Base-by-base conservation (phyloP, 2,113 vertebrate species). In the Takifugu flavidus region DNA sequence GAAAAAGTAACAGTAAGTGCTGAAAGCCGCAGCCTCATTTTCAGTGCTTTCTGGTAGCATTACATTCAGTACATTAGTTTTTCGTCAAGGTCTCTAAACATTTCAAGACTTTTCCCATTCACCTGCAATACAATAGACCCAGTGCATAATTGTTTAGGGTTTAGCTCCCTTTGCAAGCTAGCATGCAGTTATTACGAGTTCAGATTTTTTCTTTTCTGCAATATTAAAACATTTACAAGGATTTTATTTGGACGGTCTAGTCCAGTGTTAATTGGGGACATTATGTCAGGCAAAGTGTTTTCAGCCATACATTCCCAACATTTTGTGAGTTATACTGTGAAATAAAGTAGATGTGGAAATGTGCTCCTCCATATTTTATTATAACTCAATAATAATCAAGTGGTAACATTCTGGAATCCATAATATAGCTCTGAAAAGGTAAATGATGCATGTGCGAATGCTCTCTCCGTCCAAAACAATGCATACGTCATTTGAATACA, bases 401-500 rank as follows among this genome's bases (percentile, higher is more conserved):
- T 87, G 85, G 78, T 59, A 78, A 74, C 71, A 79, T 69, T 78
- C 69, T 79, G 69, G 75, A 67, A 75, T 78, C 69, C 71, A 74
- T 70, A 76, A 77, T 64, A 76, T 64, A 61, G 71, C 56, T 83
- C 54, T 80, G 64, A 71, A 82, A 74, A 75, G 55, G 15, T 53
- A 77, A 73, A 81, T 77, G 70, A 85, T 29, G 39, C 59, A 55
- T 25, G 13, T 78, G 59, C 81, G 74, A 78, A 83, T 65, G 44
- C 59, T 81, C 51, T 63, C 42, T 65, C 25, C 65, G 34, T 81
- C 62, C 72, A 67, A 67, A 77, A 73, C 64, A 77, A 79, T 39
- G 34, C 78, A 79, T 84, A 87, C 82, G 81, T 70, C 54, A 77
- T 86, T 81, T 81, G 62, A 79, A 79, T 72, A 78, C 77, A 66